phyloP scores from a whole-genome alignment of 30 jellyfish, hydroid and myxozoan species.

The Chironex yamaguchii region DNA sequence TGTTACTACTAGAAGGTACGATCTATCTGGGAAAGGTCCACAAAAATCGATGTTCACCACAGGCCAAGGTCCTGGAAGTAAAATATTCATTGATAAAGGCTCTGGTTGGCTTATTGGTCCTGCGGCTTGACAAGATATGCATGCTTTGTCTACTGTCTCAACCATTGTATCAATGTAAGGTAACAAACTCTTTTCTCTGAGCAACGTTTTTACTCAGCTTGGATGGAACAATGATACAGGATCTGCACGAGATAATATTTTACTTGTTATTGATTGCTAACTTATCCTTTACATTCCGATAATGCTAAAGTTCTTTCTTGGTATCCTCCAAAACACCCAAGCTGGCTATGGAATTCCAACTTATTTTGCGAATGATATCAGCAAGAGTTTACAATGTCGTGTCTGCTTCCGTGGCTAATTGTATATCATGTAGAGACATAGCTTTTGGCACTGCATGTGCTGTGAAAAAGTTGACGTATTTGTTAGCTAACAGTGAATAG shows the following conservation, averaged over 20 bases:
- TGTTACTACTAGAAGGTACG: background rate
- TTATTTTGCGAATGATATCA: background rate
- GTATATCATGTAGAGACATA: background rate
- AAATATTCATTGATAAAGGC: background rate
- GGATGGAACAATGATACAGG: conserved; percentile 4
- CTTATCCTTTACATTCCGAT: background rate
- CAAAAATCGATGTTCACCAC: background rate
- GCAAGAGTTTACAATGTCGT: background rate
- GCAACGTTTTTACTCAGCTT: background rate
- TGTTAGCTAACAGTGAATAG: background rate
- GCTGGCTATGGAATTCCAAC: background rate
- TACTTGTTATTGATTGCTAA: background rate
- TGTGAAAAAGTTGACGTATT: background rate
- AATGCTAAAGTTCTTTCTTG: background rate
- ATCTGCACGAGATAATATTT: background rate
- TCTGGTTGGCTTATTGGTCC: background rate
- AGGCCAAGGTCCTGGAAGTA: conserved; percentile 24
- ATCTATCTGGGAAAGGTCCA: conserved; percentile 17
- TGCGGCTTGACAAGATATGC: background rate
- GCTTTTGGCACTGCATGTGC: conserved; percentile 21
- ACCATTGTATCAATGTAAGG: background rate
- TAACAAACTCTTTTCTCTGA: background rate
- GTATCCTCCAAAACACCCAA: background rate
- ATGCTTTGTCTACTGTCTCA: background rate
- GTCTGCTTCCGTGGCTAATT: background rate